Percentiles rank a stretch among this genome's conserved stretches.
These are phyloP conservation scores for Scaeva pyrastri DNA, from an alignment of 2,888 invertebrate genomes.

Conservation along the genomic window DNA sequence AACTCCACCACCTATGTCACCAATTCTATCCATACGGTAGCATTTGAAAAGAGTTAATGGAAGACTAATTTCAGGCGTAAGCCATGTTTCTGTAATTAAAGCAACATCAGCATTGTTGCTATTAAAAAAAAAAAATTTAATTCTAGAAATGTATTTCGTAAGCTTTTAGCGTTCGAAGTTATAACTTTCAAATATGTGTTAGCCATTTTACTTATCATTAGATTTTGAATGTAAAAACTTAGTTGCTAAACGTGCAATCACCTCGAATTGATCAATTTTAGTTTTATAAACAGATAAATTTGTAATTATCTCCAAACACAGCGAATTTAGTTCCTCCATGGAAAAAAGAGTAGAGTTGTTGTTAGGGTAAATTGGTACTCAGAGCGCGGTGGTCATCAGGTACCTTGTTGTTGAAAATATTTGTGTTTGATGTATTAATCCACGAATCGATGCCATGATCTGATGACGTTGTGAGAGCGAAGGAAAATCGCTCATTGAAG, in stretches of 20 bases:
- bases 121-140: constrained; percentile 16
- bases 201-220: constrained; percentile 40
- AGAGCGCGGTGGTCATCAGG: background rate
- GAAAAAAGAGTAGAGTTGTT: constrained; percentile 10
- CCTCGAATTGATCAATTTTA: background rate
- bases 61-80: constrained; percentile 4
- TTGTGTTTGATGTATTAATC: no score
- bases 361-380: background rate
- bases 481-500: no score
- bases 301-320: constrained; percentile 5
- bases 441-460: no score
- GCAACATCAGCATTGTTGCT: constrained; percentile 25
- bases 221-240: background rate
- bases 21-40: constrained; percentile 17
- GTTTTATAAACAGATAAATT: background rate
- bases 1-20: background rate
- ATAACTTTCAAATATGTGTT: constrained; percentile 26
- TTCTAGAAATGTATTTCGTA: constrained; percentile 10
- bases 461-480: no score
- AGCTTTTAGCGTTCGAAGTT: constrained; percentile 14
- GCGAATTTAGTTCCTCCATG: background rate
- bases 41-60: constrained; percentile 12
- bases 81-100: constrained; percentile 33
- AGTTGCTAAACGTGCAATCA: constrained; percentile 22
- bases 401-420: no score